These are phyloP conservation scores for Cinclus cinclus DNA, from an alignment of 2,113 vertebrate genomes.

Conservation along the genomic window DNA sequence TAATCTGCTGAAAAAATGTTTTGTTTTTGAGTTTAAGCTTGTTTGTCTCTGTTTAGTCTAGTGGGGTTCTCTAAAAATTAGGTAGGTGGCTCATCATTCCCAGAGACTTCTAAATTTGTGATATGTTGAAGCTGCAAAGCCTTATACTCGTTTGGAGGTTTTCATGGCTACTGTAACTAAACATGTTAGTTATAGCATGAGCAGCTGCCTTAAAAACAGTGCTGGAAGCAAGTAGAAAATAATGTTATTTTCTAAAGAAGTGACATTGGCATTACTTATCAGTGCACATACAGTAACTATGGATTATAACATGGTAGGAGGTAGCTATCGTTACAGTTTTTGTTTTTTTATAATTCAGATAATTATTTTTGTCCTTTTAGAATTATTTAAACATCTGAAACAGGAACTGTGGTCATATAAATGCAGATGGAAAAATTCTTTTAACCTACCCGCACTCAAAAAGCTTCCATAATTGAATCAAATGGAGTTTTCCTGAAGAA, in stretches of 20 bases:
- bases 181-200: constrained; percentile 5
- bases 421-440: background rate
- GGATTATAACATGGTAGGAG: background rate
- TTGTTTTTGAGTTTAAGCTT: background rate
- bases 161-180: constrained; percentile 48
- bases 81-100: background rate
- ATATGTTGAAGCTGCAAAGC: constrained; percentile 26
- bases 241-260: background rate
- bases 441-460: background rate
- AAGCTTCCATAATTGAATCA: background rate
- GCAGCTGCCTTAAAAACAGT: constrained; percentile 24
- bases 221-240: constrained; percentile 6
- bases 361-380: background rate
- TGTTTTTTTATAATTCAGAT: background rate
- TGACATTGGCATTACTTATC: background rate
- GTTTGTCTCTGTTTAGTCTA: background rate
- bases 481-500: background rate
- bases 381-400: background rate
- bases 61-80: background rate
- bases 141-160: constrained; percentile 22
- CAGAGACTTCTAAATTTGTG: constrained; percentile 10
- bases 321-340: background rate
- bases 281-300: background rate
- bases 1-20: background rate
- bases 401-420: background rate